Base-by-base conservation (phyloP, 2,797 vertebrate genomes). In the Lateolabrax maculatus region DNA sequence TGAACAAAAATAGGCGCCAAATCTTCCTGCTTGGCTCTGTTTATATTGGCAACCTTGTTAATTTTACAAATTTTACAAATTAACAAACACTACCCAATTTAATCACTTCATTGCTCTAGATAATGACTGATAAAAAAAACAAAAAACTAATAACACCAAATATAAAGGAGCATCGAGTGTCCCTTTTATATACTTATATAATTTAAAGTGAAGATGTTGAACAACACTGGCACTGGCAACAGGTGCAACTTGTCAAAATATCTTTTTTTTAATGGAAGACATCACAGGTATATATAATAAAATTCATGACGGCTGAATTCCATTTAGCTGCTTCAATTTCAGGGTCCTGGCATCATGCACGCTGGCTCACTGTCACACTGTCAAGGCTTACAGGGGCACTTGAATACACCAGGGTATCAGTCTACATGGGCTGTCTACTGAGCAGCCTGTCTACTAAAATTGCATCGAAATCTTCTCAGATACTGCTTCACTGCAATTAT, bases 51-150 rank as follows among this genome's bases (percentile, higher is more conserved):
- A 66, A 23, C 15, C 39, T 53, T 55, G 37, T 49, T 55, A 6
- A n/a, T n/a, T n/a, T n/a, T n/a, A n/a, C n/a, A n/a, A n/a, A 70
- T 77, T 72, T 61, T 3, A 58, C 31, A 78, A 75, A 75, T 63
- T 6, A 60, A 67, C 23, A 18, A 63, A 71, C 34, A 44, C 23
- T 15, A 9, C 11, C 3, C 39, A 68, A 23, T 49, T 43, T 18
- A 69, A 36, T 71, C 68, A 60, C 16, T 31, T 19, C 7, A 39
- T n/a, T 58, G 46, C 36, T 60, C n/a, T 19, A 9, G 46, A 19
- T 61, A 44, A 52, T 23, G 44, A 12, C 27, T 71, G 53, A 49
- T 9, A 49, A 21, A 34, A 27, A 57, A 48, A 46, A 5, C 23
- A 58, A n/a, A n/a, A n/a, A n/a, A n/a, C n/a, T 21, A 48, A 51